These are phyloP conservation scores for Daktulosphaira vitifoliae DNA, from an alignment of 1,140 invertebrate species.

Conservation along the genomic window DNA sequence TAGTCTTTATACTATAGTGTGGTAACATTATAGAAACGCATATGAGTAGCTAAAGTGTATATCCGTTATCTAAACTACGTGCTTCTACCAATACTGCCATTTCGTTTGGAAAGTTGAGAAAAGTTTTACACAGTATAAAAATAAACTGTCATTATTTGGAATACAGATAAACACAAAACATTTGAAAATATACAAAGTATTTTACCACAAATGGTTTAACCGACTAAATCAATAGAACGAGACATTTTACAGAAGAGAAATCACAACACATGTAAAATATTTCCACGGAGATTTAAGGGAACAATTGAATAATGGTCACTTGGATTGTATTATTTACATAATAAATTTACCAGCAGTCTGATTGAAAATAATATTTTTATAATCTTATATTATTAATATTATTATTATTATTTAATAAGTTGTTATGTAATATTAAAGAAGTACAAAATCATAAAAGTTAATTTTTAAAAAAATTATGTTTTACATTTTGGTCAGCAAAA, in stretches of 20 bases:
- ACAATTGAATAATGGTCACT: constrained; percentile 3
- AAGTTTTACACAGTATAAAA: not conserved
- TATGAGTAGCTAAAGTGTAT: too few species aligned
- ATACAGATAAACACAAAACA: not conserved
- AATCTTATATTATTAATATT: too few species aligned
- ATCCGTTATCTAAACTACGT: not conserved
- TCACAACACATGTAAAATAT: constrained; percentile 15
- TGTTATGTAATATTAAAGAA: too few species aligned
- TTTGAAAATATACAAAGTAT: not conserved
- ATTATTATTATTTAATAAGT: too few species aligned
- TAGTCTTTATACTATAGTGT: too few species aligned
- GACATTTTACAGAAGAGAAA: not conserved
- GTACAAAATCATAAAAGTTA: too few species aligned
- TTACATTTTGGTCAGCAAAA: too few species aligned
- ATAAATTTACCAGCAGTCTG: too few species aligned
- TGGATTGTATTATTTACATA: too few species aligned
- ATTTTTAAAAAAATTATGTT: too few species aligned
- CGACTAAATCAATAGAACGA: not conserved
- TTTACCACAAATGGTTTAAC: not conserved
- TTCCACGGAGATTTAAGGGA: constrained; percentile 17
- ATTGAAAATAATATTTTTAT: too few species aligned
- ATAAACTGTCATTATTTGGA: not conserved
- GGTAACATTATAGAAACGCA: too few species aligned
- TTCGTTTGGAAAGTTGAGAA: not conserved
- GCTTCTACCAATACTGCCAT: not conserved